Evolutionary conservation across 30 jellyfish, hydroid and myxozoan species (phyloP).

Genomic region (Hydractinia symbiolongicarpus): DNA sequence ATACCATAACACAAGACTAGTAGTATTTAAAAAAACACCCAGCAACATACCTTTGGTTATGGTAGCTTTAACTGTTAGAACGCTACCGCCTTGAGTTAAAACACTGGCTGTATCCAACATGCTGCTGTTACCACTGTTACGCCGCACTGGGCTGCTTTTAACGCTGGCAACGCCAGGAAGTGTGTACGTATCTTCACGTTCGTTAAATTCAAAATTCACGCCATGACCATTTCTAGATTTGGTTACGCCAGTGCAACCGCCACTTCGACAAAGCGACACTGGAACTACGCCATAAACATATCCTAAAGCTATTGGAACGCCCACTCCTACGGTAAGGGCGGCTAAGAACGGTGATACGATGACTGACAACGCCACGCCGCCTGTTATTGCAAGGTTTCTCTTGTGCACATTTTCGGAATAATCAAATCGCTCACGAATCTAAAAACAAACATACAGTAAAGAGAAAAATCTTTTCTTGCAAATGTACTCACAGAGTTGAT

Average conservation of each 20-base stretch:
- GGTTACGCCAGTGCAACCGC: constrained; percentile 93
- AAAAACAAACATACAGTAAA: not conserved
- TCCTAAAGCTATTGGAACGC: constrained; percentile 92
- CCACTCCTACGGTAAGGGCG: constrained; percentile 94
- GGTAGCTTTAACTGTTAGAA: constrained; percentile 77
- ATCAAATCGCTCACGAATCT: constrained; percentile 76
- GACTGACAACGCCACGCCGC: constrained; percentile 86
- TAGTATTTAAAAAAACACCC: not conserved
- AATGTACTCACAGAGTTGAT: no score
- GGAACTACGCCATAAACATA: constrained; percentile 98
- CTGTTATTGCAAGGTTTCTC: constrained; percentile 79
- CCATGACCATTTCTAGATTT: constrained; percentile 83
- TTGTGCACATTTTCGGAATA: constrained; percentile 68
- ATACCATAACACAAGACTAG: not conserved
- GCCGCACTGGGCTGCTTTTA: constrained; percentile 79
- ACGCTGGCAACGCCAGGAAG: constrained; percentile 36
- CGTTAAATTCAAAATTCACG: constrained; percentile 82
- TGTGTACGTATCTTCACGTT: constrained; percentile 80
- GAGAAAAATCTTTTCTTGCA: no score
- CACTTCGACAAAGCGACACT: constrained; percentile 86
- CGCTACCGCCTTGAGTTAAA: constrained; percentile 53
- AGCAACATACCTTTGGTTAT: constrained; percentile 57
- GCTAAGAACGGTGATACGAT: constrained; percentile 88
- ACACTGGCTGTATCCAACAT: constrained; percentile 60
- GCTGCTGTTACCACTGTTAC: constrained; percentile 75